Percentiles rank a stretch among this genome's conserved stretches.
phyloP scores from a whole-genome alignment of 92 coral and sea anemone species.

The Phenganax subtilis region DNA sequence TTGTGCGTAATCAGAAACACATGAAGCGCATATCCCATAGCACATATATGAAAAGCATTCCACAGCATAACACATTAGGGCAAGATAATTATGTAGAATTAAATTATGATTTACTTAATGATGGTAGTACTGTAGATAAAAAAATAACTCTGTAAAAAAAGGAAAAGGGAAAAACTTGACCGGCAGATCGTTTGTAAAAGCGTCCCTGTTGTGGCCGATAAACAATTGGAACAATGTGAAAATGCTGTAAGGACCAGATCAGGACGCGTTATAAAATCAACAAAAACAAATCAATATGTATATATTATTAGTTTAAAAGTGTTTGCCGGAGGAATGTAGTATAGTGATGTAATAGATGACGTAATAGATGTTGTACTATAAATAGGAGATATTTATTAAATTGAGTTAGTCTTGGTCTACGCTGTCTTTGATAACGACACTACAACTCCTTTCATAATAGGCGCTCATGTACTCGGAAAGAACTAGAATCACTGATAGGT shows the following conservation, averaged over 20 bases:
- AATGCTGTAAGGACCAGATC: conserved; percentile 32
- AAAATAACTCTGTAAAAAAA: neutral
- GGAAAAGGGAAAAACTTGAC: neutral
- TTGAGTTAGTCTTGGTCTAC: too few relatives aligned
- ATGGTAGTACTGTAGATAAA: neutral
- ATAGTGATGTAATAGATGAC: too few relatives aligned
- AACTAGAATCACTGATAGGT: conserved; percentile 42
- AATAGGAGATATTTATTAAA: too few relatives aligned
- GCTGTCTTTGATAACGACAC: too few relatives aligned
- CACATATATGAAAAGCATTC: neutral
- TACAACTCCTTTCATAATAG: neutral
- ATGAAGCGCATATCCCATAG: conserved; percentile 20
- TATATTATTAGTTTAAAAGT: neutral
- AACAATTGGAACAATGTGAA: conserved; percentile 23
- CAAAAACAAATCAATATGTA: conserved; percentile 27
- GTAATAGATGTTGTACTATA: too few relatives aligned
- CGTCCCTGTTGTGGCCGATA: neutral
- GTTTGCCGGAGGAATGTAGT: too few relatives aligned
- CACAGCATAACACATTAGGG: neutral
- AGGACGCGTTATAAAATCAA: conserved; percentile 44
- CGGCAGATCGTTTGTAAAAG: neutral
- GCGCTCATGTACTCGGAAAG: conserved; percentile 27
- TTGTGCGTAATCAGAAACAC: conserved; percentile 38
- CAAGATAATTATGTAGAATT: neutral
- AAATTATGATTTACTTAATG: neutral